Evolutionary conservation across 1,140 invertebrate species (phyloP), one percentile per base, ranked within the genome.

Genomic region (Druon quercuslanigerum): DNA sequence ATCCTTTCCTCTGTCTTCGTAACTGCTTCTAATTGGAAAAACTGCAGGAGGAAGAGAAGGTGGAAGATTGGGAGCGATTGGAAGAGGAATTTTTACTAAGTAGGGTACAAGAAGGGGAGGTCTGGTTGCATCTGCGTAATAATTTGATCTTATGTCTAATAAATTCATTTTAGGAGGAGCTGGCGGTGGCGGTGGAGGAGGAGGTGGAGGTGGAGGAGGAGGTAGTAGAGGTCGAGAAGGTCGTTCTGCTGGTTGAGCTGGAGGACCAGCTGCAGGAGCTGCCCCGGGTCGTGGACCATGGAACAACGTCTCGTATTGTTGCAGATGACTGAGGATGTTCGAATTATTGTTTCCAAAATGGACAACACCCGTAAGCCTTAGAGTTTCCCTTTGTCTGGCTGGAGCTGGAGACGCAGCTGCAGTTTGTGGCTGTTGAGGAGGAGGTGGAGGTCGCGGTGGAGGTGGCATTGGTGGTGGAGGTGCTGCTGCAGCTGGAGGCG

Each of bases 301-400:
- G 20, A 92, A 92, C 0, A 91, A 66, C 40, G 74, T 79, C 66
- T 92, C 89, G 57, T 92, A 92, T n/a, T 84, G 86, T 7, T 86
- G 83, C 4, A 92, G 76, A 11, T 91, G 90, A 25, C 82, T 86
- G 0, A 88, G 2, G 13, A 91, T 50, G 20, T 87, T 79, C 0
- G 90, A 83, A 40, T 88, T 87, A 20, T 78, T 46, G 71, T 91
- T 91, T 5, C 91, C 90, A 11, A 92, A 89, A 71, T 91, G 91
- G 0, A 92, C 70, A 2, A 92, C 85, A 0, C 90, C 90, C 0
- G 91, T 92, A n/a, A 92, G 87, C 20, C 85, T 80, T 0, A 92
- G 76, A 0, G 88, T 90, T 75, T 92, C 87, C 8, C 86, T 78
- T 50, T 80, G 86, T 25, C 74, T 82, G 0, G 87, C 80, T 9